These are phyloP conservation scores for Dryomyza anilis DNA, from an alignment of 2,888 invertebrate genomes.

Conservation along the genomic window DNA sequence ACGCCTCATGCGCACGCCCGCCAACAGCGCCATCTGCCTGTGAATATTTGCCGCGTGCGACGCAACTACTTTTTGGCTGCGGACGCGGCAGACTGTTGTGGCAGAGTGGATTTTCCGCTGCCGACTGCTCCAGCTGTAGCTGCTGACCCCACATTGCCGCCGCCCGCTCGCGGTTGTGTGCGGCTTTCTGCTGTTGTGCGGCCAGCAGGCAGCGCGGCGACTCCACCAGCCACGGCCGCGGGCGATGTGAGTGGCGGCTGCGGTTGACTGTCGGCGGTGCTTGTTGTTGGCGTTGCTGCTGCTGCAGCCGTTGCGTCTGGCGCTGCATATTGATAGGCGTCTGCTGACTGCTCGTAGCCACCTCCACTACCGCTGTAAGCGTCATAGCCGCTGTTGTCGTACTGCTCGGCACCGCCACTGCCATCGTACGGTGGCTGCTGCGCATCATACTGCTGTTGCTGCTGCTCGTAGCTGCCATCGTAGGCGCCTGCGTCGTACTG, in stretches of 20 bases:
- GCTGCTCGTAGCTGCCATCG: slow-evolving; percentile 50
- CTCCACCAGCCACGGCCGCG: slow-evolving; percentile 34
- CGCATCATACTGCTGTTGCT: slow-evolving; percentile 46
- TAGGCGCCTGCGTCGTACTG: slow-evolving; percentile 53
- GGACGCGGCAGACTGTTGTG: slow-evolving; percentile 61
- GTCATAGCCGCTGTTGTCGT: slow-evolving; percentile 38
- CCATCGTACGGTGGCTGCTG: slow-evolving; percentile 25
- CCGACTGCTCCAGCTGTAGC: slow-evolving; percentile 45
- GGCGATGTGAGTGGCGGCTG: slow-evolving; percentile 37
- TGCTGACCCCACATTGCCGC: slow-evolving; percentile 58
- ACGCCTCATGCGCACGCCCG: no score
- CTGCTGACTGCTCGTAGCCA: slow-evolving; percentile 40
- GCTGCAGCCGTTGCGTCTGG: slow-evolving; percentile 5
- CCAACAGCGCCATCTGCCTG: slow-evolving; percentile 1
- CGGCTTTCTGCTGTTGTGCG: slow-evolving; percentile 50
- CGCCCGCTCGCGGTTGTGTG: slow-evolving; percentile 58
- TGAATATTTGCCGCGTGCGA: slow-evolving; percentile 28
- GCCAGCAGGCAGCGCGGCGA: slow-evolving; percentile 36
- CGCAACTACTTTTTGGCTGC: slow-evolving; percentile 55
- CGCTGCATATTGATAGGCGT: slow-evolving; percentile 48
- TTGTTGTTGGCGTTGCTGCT: slow-evolving; percentile 30
- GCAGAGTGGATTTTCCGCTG: slow-evolving; percentile 53
- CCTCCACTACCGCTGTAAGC: slow-evolving; percentile 23
- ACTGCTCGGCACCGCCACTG: slow-evolving; percentile 39
- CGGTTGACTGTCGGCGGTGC: slow-evolving; percentile 37